phyloP scores from a whole-genome alignment of 1,140 invertebrate species.

The Neotoxoptera formosana region DNA sequence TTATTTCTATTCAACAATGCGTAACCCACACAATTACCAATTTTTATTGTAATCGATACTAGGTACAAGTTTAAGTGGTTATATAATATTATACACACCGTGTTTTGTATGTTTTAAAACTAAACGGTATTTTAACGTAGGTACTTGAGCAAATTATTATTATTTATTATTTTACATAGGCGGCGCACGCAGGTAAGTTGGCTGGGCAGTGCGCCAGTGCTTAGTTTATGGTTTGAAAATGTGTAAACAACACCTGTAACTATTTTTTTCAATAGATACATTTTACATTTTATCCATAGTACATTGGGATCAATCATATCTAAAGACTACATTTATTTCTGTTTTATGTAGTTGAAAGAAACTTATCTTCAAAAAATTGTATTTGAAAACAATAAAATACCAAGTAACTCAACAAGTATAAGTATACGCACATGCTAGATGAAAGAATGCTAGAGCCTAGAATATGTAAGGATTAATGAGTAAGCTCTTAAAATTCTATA shows the following conservation, averaged over 20 bases:
- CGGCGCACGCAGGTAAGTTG: background rate
- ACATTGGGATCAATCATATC: background rate
- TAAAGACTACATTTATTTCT: background rate
- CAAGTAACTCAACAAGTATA: no score
- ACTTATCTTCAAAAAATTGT: background rate
- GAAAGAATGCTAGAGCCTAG: no score
- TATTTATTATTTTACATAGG: background rate
- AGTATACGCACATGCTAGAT: background rate
- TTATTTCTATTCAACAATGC: conserved; percentile 38
- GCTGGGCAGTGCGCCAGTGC: background rate
- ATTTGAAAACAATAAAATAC: background rate
- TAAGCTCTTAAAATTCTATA: background rate
- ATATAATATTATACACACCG: background rate
- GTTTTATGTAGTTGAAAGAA: background rate
- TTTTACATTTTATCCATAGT: background rate
- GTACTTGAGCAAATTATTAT: background rate
- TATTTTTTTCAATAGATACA: background rate
- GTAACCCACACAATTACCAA: conserved; percentile 8
- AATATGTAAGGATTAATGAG: background rate
- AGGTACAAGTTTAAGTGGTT: background rate
- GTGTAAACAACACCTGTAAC: background rate
- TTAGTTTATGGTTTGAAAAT: background rate
- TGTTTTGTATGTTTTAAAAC: background rate
- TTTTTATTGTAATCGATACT: conserved; percentile 32
- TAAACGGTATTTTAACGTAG: background rate